Percentiles rank a stretch among this genome's conserved stretches.
phyloP scores from a whole-genome alignment of 2,797 vertebrate genomes.

The Enteromius viviparus region DNA sequence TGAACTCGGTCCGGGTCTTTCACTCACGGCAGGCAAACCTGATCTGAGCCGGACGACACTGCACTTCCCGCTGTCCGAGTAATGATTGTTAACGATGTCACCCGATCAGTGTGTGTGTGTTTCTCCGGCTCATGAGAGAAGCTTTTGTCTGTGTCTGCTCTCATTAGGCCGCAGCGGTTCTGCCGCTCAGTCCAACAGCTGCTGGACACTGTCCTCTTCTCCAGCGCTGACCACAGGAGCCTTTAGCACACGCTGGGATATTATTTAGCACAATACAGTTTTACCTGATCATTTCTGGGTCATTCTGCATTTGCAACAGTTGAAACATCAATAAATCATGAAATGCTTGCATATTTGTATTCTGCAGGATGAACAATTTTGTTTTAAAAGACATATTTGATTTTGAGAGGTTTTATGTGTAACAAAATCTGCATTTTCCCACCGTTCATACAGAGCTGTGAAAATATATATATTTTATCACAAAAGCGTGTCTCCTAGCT shows the following conservation, averaged over 20 bases:
- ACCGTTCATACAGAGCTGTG: not conserved
- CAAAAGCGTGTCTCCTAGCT: no score
- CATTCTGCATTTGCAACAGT: no score
- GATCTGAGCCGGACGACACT: slow-evolving; percentile 78
- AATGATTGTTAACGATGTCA: slow-evolving; percentile 86
- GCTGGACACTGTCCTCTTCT: slow-evolving; percentile 54
- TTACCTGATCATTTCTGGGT: no score
- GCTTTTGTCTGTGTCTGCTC: slow-evolving; percentile 59
- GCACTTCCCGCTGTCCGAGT: slow-evolving; percentile 79
- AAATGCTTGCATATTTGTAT: no score
- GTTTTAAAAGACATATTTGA: not conserved
- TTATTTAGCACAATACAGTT: not conserved
- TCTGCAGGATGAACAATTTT: no score
- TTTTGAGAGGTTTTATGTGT: not conserved
- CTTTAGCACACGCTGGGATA: not conserved
- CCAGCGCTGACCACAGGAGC: not conserved
- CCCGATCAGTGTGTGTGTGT: slow-evolving; percentile 72
- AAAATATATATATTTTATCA: no score
- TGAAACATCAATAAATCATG: no score
- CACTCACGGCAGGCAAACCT: slow-evolving; percentile 75
- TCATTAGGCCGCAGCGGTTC: slow-evolving; percentile 38
- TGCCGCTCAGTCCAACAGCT: not conserved
- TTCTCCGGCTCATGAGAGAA: slow-evolving; percentile 51
- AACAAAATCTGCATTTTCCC: not conserved
- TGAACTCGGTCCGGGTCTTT: slow-evolving; percentile 66